These are phyloP conservation scores for Nebria ingens DNA, from an alignment of 1,140 invertebrate species.

Conservation along the genomic window DNA sequence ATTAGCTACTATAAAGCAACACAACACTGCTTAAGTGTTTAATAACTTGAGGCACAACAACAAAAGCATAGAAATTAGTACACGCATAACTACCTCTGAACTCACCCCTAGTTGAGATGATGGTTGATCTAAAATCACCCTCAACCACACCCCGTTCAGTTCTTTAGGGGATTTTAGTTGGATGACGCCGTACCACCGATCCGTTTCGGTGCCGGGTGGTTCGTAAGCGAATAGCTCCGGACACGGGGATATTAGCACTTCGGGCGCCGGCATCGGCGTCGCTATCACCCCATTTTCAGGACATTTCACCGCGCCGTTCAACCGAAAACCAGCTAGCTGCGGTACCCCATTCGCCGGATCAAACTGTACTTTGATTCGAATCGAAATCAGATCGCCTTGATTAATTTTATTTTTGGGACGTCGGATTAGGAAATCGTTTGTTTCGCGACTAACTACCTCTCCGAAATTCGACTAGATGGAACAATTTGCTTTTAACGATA, in stretches of 20 bases:
- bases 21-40: no score
- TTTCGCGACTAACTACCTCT: not conserved
- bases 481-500: not conserved
- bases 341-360: not conserved
- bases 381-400: not conserved
- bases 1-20: not conserved
- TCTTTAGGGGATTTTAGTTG: constrained; percentile 20
- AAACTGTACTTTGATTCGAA: not conserved
- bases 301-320: not conserved
- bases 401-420: not conserved
- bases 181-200: constrained; percentile 27
- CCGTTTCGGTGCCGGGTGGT: constrained; percentile 18
- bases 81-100: constrained; percentile 14
- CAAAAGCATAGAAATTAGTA: no score
- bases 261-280: not conserved
- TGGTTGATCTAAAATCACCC: constrained; percentile 23
- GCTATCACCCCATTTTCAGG: not conserved
- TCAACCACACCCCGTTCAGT: constrained; percentile 27
- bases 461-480: not conserved
- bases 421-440: not conserved
- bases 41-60: no score
- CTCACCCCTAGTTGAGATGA: constrained; percentile 29
- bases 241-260: constrained; percentile 23
- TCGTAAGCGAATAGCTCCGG: constrained; percentile 26
- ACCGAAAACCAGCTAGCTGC: not conserved